Evolutionary conservation across 1,140 invertebrate species (phyloP).

Genomic region (Teleogryllus occipitalis): DNA sequence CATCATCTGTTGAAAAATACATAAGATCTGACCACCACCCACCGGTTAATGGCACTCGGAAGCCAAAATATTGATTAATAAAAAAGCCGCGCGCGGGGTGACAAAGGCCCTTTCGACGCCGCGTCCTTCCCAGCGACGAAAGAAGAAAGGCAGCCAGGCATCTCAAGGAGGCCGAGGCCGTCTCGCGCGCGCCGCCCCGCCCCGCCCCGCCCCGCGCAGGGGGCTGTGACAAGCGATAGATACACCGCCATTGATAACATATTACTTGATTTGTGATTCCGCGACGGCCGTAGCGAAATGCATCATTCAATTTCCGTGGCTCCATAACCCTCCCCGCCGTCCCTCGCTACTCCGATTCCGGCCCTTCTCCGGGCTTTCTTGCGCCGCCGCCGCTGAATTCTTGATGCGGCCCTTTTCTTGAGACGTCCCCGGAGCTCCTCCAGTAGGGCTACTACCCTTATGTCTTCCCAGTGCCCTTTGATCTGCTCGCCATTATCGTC

Average conservation of each 20-base stretch:
- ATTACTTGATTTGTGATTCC: conserved; percentile 1
- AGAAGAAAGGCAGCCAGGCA: neutral
- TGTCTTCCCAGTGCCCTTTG: neutral
- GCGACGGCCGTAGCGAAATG: neutral
- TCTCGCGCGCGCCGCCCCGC: too few relatives aligned
- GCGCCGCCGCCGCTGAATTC: neutral
- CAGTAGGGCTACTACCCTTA: neutral
- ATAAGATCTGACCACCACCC: too few relatives aligned
- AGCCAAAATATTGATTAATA: neutral
- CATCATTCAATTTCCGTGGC: neutral
- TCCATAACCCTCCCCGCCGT: neutral
- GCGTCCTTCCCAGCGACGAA: neutral
- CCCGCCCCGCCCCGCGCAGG: too few relatives aligned
- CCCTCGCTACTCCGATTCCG: neutral
- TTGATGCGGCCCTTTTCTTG: neutral
- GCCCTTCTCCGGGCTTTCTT: neutral
- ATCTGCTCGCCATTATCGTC: neutral
- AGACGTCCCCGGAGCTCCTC: neutral
- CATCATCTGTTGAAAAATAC: too few relatives aligned
- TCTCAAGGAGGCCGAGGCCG: neutral
- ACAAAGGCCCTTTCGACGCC: neutral
- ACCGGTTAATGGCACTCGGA: too few relatives aligned
- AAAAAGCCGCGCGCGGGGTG: neutral
- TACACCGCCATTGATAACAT: neutral
- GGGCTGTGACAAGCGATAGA: neutral